Conservation (phyloP, 2,888 invertebrate species). For the Catocala fraxini region DNA sequence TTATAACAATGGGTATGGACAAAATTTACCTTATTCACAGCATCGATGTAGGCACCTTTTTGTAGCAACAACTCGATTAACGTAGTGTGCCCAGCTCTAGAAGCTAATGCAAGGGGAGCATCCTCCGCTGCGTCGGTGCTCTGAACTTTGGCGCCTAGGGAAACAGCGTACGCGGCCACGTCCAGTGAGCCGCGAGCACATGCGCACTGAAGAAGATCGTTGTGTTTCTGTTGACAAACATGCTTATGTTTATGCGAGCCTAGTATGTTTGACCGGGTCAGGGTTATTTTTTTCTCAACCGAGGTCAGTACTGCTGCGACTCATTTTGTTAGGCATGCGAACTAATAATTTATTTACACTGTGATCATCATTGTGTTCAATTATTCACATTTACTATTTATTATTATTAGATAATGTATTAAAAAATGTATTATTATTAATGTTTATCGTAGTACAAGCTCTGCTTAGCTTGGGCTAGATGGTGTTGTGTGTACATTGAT, state of each 20-base stretch:
- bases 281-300: not conserved
- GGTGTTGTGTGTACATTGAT: too few species aligned
- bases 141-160: slow-evolving; percentile 89
- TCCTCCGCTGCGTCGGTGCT: slow-evolving; percentile 90
- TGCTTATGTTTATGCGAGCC: slow-evolving; percentile 29
- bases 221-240: slow-evolving; percentile 87
- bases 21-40: slow-evolving; percentile 89
- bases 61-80: slow-evolving; percentile 90
- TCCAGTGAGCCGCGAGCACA: slow-evolving; percentile 90
- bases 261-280: slow-evolving; percentile 21
- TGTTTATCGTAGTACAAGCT: too few species aligned
- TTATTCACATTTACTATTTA: too few species aligned
- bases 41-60: slow-evolving; percentile 89
- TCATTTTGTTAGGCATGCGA: too few species aligned
- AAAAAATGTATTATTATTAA: too few species aligned
- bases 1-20: not conserved
- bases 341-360: too few species aligned
- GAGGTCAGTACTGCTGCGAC: too few species aligned
- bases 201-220: slow-evolving; percentile 92
- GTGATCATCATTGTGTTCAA: too few species aligned
- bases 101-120: slow-evolving; percentile 92
- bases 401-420: too few species aligned
- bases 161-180: slow-evolving; percentile 84
- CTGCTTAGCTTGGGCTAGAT: too few species aligned
- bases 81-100: slow-evolving; percentile 90